Evolutionary conservation across 2,888 invertebrate species (phyloP).

Genomic region (Volucella zonaria): DNA sequence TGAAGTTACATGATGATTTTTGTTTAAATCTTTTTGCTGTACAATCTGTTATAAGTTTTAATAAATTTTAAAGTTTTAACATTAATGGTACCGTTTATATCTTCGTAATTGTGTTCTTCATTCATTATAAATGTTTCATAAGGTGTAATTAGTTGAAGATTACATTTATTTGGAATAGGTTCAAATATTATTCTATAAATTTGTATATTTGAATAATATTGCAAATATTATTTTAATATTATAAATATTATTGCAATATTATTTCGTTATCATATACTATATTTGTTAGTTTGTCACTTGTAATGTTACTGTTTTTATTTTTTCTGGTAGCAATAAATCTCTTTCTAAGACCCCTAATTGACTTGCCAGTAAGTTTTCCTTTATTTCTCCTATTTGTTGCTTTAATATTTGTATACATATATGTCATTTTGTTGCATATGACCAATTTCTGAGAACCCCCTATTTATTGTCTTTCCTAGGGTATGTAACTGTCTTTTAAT

Average conservation of each 20-base stretch:
- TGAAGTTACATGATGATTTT: too few species aligned
- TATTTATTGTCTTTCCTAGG: slow-evolving; percentile 17
- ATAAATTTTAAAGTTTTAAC: too few species aligned
- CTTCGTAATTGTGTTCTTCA: slow-evolving; percentile 24
- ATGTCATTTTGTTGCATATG: slow-evolving; percentile 39
- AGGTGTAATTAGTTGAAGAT: slow-evolving; percentile 29
- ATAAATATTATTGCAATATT: slow-evolving; percentile 50
- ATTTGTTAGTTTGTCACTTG: slow-evolving; percentile 27
- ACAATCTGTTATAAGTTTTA: too few species aligned
- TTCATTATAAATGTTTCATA: slow-evolving; percentile 18
- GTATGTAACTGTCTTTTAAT: slow-evolving; percentile 23
- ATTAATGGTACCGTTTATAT: neutral
- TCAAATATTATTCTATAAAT: slow-evolving; percentile 43
- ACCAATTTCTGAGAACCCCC: slow-evolving; percentile 5
- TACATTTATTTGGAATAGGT: slow-evolving; percentile 48
- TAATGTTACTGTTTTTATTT: slow-evolving; percentile 38
- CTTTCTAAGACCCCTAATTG: slow-evolving; percentile 34
- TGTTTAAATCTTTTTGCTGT: too few species aligned
- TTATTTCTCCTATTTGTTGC: slow-evolving; percentile 27
- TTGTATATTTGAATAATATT: slow-evolving; percentile 30
- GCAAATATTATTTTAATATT: too few species aligned
- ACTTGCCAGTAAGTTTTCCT: slow-evolving; percentile 34
- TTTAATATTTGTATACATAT: slow-evolving; percentile 12
- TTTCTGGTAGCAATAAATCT: slow-evolving; percentile 30
- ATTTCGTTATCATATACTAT: slow-evolving; percentile 45